These are phyloP conservation scores for Chrysodeixis includens DNA, from an alignment of 2,888 invertebrate genomes.

Conservation along the genomic window DNA sequence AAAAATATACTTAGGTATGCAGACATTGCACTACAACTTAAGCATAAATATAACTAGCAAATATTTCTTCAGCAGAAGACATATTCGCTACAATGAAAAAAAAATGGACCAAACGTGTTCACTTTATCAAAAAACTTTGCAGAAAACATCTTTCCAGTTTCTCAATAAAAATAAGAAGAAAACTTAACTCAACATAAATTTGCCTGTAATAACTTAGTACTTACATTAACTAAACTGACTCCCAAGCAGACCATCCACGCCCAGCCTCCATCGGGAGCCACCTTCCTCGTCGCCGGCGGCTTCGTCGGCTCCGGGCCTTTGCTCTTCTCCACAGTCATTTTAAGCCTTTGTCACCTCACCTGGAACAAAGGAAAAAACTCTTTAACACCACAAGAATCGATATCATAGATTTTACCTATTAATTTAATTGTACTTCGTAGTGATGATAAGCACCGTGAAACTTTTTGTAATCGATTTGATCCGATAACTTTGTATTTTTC, in stretches of 20 bases:
- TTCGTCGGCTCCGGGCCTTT: slow-evolving; percentile 78
- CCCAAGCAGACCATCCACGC: slow-evolving; percentile 96
- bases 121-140: too few species aligned
- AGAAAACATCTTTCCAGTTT: too few species aligned
- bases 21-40: too few species aligned
- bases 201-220: slow-evolving; percentile 72
- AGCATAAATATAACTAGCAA: too few species aligned
- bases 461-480: slow-evolving; percentile 14
- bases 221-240: slow-evolving; percentile 95
- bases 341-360: slow-evolving; percentile 86
- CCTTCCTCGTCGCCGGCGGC: slow-evolving; percentile 89
- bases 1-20: too few species aligned
- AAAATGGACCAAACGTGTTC: too few species aligned
- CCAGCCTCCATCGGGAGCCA: slow-evolving; percentile 96
- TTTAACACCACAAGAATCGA: not conserved
- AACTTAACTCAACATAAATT: too few species aligned
- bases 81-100: too few species aligned
- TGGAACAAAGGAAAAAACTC: slow-evolving; percentile 62
- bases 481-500: slow-evolving; percentile 9
- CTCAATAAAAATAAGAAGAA: too few species aligned
- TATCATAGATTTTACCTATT: not conserved
- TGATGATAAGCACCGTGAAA: slow-evolving; percentile 18
- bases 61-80: too few species aligned
- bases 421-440: slow-evolving; percentile 2
- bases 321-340: slow-evolving; percentile 86